Conservation (phyloP, 2,113 vertebrate genomes). For the Grammomys surdaster region DNA sequence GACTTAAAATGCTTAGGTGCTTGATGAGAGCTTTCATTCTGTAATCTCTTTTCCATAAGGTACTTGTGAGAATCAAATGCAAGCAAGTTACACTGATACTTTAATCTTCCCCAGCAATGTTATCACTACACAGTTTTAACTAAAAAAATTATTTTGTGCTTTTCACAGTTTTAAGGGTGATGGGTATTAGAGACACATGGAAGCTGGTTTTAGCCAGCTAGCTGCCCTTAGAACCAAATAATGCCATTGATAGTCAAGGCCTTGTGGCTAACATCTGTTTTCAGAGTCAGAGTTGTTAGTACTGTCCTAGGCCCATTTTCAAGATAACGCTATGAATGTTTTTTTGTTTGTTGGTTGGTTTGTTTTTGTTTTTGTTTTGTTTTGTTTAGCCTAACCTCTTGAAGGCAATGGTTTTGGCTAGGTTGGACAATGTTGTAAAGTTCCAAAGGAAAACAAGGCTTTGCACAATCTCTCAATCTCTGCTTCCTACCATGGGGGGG, state of each 20-base stretch:
- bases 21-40: constrained; percentile 28
- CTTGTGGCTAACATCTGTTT: not conserved
- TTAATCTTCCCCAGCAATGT: not conserved
- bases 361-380: too few species aligned
- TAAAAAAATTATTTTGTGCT: not conserved
- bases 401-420: not conserved
- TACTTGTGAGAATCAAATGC: constrained; percentile 6
- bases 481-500: not conserved
- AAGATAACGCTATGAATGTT: not conserved
- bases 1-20: constrained; percentile 3
- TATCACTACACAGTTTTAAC: not conserved
- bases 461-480: not conserved
- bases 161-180: constrained; percentile 22
- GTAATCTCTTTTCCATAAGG: not conserved
- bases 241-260: not conserved
- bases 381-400: not conserved
- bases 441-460: not conserved
- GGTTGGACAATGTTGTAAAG: not conserved
- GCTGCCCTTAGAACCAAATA: not conserved
- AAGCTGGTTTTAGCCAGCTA: constrained; percentile 4
- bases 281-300: not conserved
- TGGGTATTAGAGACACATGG: constrained; percentile 25
- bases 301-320: not conserved
- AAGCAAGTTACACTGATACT: constrained; percentile 13
- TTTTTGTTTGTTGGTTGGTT: too few species aligned